Evolutionary conservation across 2,797 vertebrate genomes (phyloP).

Genomic region (Prunella strophiata): DNA sequence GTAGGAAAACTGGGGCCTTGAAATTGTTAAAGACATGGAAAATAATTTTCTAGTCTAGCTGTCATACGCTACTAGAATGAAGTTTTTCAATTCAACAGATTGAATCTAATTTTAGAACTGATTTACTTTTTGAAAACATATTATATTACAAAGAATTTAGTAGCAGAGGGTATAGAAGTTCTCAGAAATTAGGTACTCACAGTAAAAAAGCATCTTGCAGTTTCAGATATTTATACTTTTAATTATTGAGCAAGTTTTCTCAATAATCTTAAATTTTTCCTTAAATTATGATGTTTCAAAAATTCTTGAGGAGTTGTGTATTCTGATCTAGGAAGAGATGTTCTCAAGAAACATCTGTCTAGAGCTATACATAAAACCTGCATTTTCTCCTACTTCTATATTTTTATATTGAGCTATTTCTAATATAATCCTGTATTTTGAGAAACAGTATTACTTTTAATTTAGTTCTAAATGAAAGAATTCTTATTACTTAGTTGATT

Average conservation of each 20-base stretch:
- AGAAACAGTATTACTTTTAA: background rate
- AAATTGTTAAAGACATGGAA: conserved; percentile 22
- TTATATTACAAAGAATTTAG: background rate
- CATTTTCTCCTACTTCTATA: background rate
- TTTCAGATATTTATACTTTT: background rate
- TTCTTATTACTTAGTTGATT: background rate
- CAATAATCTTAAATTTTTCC: background rate
- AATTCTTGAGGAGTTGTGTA: background rate
- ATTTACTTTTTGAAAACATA: background rate
- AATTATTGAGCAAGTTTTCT: background rate
- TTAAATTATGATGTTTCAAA: background rate
- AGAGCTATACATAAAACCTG: background rate
- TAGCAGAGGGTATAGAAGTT: background rate
- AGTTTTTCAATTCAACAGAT: background rate
- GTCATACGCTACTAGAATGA: background rate
- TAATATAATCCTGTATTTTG: background rate
- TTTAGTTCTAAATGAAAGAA: background rate
- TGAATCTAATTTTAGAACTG: background rate
- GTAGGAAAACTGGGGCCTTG: conserved; percentile 14
- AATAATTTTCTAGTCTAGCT: background rate
- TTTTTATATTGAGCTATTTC: background rate
- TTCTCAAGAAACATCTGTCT: background rate
- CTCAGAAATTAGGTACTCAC: background rate
- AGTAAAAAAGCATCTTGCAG: background rate
- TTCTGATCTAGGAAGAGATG: background rate